Evolutionary conservation across 2,113 vertebrate genomes (phyloP).

Genomic region (Proterorhinus semilunaris): DNA sequence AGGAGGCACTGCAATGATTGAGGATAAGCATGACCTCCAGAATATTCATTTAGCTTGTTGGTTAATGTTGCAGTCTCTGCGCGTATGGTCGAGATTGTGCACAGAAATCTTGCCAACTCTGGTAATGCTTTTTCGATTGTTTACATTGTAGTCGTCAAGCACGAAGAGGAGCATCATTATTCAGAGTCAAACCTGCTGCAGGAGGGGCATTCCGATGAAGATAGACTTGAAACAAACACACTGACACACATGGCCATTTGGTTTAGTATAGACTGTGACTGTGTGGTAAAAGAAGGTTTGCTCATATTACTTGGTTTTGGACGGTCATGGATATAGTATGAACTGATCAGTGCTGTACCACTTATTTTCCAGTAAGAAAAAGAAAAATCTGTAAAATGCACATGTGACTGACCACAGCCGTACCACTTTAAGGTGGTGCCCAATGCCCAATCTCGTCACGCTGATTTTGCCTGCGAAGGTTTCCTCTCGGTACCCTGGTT

Average conservation of each 20-base stretch:
- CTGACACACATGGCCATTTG: neutral
- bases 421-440: too few relatives aligned
- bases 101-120: slow-evolving; percentile 4
- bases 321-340: slow-evolving; percentile 7
- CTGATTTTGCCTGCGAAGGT: too few relatives aligned
- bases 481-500: too few relatives aligned
- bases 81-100: neutral
- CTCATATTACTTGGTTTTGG: slow-evolving; percentile 11
- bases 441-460: too few relatives aligned
- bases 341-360: slow-evolving; percentile 10
- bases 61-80: neutral
- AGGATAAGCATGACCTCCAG: neutral
- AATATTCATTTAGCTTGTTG: neutral
- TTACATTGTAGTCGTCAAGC: slow-evolving; percentile 2
- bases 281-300: neutral
- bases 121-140: neutral
- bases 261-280: neutral
- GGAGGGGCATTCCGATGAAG: neutral
- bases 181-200: neutral
- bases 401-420: neutral
- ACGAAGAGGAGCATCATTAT: slow-evolving; percentile 1
- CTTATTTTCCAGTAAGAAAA: neutral
- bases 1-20: neutral
- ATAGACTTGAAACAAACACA: neutral
- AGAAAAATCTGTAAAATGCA: neutral